phyloP scores from a whole-genome alignment of 1,140 invertebrate species.

The Carposina sasakii region DNA sequence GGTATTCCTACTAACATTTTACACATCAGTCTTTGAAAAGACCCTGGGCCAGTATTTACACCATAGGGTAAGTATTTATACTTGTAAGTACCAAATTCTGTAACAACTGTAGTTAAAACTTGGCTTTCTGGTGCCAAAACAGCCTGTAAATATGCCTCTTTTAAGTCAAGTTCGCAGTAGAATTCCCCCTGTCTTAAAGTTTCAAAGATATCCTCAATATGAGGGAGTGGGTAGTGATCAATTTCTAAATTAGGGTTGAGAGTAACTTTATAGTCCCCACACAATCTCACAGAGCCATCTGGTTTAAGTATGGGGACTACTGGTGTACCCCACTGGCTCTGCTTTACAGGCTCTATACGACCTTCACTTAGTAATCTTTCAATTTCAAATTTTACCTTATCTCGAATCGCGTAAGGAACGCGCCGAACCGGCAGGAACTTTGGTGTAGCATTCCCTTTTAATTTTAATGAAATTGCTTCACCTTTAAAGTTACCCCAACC shows the following conservation, averaged over 20 bases:
- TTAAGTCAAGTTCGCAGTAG: constrained; percentile 1
- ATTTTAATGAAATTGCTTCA: constrained; percentile 5
- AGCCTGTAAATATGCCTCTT: constrained; percentile 1
- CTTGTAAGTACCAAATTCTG: not conserved
- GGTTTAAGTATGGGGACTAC: constrained; percentile 2
- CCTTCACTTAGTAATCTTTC: not conserved
- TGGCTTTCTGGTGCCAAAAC: not conserved
- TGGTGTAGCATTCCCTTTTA: not conserved
- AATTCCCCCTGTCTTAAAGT: not conserved
- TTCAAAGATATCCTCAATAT: not conserved
- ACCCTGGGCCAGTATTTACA: constrained; percentile 11
- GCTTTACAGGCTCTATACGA: not conserved
- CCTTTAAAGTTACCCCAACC: constrained; percentile 7
- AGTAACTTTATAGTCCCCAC: constrained; percentile 1
- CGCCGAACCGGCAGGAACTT: not conserved
- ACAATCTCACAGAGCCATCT: not conserved
- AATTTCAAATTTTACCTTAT: constrained; percentile 1
- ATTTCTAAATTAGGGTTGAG: not conserved
- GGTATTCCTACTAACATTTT: constrained; percentile 10
- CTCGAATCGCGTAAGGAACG: not conserved
- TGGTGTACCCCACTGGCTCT: constrained; percentile 2
- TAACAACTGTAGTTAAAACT: not conserved
- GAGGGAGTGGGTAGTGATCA: not conserved
- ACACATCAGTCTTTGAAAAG: constrained; percentile 17
- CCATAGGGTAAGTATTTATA: constrained; percentile 3